Evolutionary conservation across 2,888 invertebrate species (phyloP).

Genomic region (Biston betularia): DNA sequence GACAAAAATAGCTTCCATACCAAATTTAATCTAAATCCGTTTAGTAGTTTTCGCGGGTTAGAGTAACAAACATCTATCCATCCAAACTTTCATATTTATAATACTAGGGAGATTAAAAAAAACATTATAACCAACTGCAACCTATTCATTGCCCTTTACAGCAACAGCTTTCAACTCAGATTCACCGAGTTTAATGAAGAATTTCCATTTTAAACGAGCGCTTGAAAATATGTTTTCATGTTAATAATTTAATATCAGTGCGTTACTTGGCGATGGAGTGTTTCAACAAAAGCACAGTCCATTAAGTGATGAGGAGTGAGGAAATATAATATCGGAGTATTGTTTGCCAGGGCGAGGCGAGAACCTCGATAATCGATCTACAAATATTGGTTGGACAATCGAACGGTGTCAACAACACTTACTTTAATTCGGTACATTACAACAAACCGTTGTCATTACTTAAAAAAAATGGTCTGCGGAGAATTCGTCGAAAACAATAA

Average conservation of each 20-base stretch:
- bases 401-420: slow-evolving; percentile 26
- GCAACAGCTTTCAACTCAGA: slow-evolving; percentile 13
- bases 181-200: slow-evolving; percentile 24
- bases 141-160: background rate
- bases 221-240: slow-evolving; percentile 20
- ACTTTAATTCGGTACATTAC: slow-evolving; percentile 18
- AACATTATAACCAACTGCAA: background rate
- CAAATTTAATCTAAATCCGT: too few species aligned
- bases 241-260: slow-evolving; percentile 14
- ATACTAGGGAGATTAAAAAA: too few species aligned
- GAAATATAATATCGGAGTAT: slow-evolving; percentile 39
- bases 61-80: too few species aligned
- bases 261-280: slow-evolving; percentile 27
- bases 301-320: slow-evolving; percentile 51
- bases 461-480: background rate
- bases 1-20: too few species aligned
- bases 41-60: too few species aligned
- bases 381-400: slow-evolving; percentile 52
- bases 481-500: too few species aligned
- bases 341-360: slow-evolving; percentile 50
- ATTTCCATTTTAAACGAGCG: slow-evolving; percentile 19
- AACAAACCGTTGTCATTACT: background rate
- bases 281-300: slow-evolving; percentile 33
- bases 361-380: slow-evolving; percentile 51
- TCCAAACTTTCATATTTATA: too few species aligned